Conservation (phyloP, 2,888 invertebrate genomes). For the Criorhina ranunculi region DNA sequence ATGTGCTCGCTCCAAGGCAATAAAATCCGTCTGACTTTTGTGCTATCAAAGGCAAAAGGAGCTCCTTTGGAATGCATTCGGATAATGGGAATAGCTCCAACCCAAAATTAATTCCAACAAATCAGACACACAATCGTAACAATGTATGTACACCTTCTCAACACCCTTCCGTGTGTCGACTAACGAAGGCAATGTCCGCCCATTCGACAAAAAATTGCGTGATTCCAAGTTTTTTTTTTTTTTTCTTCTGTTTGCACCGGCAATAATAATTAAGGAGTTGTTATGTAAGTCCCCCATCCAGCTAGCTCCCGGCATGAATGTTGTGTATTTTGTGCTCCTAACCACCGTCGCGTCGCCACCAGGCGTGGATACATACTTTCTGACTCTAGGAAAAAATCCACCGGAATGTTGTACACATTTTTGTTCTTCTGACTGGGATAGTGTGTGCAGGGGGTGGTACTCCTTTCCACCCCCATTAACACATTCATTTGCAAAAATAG, state of each 20-base stretch:
- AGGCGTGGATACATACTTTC: slow-evolving; percentile 13
- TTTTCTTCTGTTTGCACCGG: slow-evolving; percentile 20
- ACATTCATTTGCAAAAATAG: slow-evolving; percentile 72
- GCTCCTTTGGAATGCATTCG: slow-evolving; percentile 33
- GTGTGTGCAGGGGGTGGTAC: slow-evolving; percentile 1
- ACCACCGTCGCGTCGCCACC: slow-evolving; percentile 13
- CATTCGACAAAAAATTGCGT: slow-evolving; percentile 60
- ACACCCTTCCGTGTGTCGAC: not conserved
- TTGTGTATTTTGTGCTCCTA: not conserved
- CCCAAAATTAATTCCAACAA: slow-evolving; percentile 66
- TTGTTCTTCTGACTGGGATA: slow-evolving; percentile 24
- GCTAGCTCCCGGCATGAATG: slow-evolving; percentile 5
- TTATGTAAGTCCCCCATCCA: slow-evolving; percentile 38
- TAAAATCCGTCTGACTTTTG: slow-evolving; percentile 50
- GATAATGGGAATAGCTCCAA: slow-evolving; percentile 26
- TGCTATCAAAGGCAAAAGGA: slow-evolving; percentile 29
- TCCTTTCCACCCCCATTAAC: slow-evolving; percentile 26
- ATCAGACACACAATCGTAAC: slow-evolving; percentile 65
- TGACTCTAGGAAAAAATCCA: slow-evolving; percentile 14
- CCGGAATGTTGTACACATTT: slow-evolving; percentile 47
- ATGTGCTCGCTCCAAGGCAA: slow-evolving; percentile 22
- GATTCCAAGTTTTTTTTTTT: slow-evolving; percentile 56
- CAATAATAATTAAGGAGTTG: slow-evolving; percentile 73
- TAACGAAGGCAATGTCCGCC: slow-evolving; percentile 50
- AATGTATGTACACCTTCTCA: slow-evolving; percentile 44